These are phyloP conservation scores for Pyxicephalus adspersus DNA, from an alignment of 2,113 vertebrate genomes.

Conservation along the genomic window DNA sequence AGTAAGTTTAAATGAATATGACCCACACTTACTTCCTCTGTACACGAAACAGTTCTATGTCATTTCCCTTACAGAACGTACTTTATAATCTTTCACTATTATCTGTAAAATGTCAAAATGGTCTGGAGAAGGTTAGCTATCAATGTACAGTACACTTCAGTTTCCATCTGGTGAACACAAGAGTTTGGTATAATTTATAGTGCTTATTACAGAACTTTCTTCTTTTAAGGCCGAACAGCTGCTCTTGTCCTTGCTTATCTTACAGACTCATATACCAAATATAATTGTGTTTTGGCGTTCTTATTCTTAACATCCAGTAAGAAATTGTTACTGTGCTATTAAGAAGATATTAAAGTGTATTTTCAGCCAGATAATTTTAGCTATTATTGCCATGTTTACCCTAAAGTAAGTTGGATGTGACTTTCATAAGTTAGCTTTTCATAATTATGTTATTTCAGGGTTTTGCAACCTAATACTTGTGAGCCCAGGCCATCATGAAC, in stretches of 20 bases:
- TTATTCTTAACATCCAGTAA: too few relatives aligned
- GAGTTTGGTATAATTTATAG: neutral
- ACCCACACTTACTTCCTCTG: neutral
- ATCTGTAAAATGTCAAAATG: slow-evolving; percentile 37
- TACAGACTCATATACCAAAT: too few relatives aligned
- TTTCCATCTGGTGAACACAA: neutral
- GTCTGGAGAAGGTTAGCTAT: neutral
- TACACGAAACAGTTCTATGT: neutral
- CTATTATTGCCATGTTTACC: too few relatives aligned
- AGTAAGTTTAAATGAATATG: neutral
- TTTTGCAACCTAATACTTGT: too few relatives aligned
- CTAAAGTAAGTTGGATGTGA: too few relatives aligned
- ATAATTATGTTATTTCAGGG: too few relatives aligned
- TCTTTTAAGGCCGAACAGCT: neutral
- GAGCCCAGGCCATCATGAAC: too few relatives aligned
- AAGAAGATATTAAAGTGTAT: too few relatives aligned
- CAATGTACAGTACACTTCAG: neutral
- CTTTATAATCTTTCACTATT: slow-evolving; percentile 12
- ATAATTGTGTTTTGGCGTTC: too few relatives aligned
- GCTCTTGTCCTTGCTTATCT: neutral
- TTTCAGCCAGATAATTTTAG: too few relatives aligned
- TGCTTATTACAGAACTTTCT: neutral
- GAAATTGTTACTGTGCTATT: too few relatives aligned
- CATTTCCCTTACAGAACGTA: neutral
- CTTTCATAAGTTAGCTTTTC: too few relatives aligned